phyloP scores from a whole-genome alignment of 1,140 invertebrate genomes.

The Drosophila lacteicornis region DNA sequence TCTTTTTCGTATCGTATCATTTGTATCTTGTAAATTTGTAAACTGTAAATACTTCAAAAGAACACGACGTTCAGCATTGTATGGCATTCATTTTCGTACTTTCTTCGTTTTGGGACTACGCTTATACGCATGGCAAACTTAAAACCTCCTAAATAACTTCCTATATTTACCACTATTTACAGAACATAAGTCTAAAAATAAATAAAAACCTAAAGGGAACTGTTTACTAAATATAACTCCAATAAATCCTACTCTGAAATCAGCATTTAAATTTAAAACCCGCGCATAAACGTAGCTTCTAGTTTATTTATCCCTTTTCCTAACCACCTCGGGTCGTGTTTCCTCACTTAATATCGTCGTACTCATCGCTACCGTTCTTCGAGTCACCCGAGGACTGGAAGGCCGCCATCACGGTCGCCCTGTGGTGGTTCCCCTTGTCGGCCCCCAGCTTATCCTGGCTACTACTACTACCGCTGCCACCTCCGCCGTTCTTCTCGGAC shows the following conservation, averaged over 20 bases:
- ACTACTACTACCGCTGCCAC: constrained; percentile 39
- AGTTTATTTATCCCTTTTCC: neutral
- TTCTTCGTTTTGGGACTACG: constrained; percentile 14
- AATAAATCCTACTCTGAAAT: neutral
- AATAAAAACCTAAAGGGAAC: neutral
- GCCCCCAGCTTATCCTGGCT: constrained; percentile 48
- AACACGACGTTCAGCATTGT: constrained; percentile 68
- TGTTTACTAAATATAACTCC: neutral
- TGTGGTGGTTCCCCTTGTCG: constrained; percentile 58
- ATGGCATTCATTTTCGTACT: constrained; percentile 20
- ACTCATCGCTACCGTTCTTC: constrained; percentile 83
- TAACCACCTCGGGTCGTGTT: constrained; percentile 6
- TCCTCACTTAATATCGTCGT: constrained; percentile 79
- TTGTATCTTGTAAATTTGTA: constrained; percentile 74
- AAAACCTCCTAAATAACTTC: neutral
- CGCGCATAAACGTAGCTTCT: constrained; percentile 20
- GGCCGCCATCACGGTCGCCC: constrained; percentile 67
- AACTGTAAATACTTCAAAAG: constrained; percentile 82
- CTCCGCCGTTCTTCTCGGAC: constrained; percentile 36
- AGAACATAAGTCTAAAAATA: neutral
- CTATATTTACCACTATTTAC: constrained; percentile 3
- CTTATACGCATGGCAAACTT: neutral
- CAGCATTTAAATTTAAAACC: too few species aligned
- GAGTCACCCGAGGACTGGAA: constrained; percentile 80
- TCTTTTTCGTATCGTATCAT: constrained; percentile 25